phyloP scores from a whole-genome alignment of 2,113 vertebrate species.

The Thomomys bottae region DNA sequence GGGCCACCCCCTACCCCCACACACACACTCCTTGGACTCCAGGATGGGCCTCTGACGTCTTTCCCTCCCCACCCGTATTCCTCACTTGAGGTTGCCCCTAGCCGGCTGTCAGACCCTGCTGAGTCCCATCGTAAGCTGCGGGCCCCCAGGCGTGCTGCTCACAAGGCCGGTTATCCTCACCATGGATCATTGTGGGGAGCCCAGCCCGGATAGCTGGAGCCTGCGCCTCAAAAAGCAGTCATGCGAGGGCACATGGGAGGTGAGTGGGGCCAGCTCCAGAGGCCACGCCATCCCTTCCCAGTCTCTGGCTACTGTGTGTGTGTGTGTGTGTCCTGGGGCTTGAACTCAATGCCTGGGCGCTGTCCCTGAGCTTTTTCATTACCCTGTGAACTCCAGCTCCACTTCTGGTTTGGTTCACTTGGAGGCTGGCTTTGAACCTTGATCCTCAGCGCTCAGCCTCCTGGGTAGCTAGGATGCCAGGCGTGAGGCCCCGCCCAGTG shows the following conservation, averaged over 20 bases:
- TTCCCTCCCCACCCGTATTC: slow-evolving; percentile 56
- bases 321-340: no score
- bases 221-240: slow-evolving; percentile 97
- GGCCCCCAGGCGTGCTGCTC: slow-evolving; percentile 97
- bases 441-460: no score
- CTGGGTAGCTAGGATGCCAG: no score
- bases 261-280: slow-evolving; percentile 75
- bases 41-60: slow-evolving; percentile 49
- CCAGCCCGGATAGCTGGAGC: slow-evolving; percentile 96
- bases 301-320: not conserved
- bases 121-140: slow-evolving; percentile 97
- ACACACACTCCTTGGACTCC: not conserved
- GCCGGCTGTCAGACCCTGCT: slow-evolving; percentile 97
- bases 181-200: slow-evolving; percentile 98
- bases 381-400: no score
- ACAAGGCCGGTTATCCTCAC: slow-evolving; percentile 96
- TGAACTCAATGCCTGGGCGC: no score
- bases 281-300: not conserved
- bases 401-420: no score
- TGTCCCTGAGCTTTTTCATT: no score
- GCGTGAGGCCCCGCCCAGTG: no score
- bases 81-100: slow-evolving; percentile 92
- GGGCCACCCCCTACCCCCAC: no score
- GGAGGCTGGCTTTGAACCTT: no score
- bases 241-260: slow-evolving; percentile 98